phyloP scores from a whole-genome alignment of 2,113 vertebrate species.

The Saiga tatarica region DNA sequence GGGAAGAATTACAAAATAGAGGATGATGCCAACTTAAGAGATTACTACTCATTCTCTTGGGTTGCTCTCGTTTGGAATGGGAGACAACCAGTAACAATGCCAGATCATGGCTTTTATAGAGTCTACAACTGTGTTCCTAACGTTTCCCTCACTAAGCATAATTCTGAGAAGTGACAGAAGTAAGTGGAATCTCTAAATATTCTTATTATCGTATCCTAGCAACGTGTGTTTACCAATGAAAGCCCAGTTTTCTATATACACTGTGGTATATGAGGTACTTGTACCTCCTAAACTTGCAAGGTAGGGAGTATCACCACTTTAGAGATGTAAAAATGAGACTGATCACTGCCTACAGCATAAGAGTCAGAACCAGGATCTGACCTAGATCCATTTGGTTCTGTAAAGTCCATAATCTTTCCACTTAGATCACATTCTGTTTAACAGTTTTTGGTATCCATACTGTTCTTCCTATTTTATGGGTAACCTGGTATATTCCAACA shows the following conservation, averaged over 20 bases:
- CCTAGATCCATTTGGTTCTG: background rate
- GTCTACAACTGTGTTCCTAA: background rate
- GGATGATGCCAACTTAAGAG: background rate
- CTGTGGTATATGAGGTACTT: background rate
- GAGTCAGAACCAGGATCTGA: background rate
- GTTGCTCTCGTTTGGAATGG: background rate
- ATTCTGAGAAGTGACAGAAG: slow-evolving; percentile 11
- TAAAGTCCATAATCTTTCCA: background rate
- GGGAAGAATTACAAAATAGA: background rate
- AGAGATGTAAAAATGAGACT: background rate
- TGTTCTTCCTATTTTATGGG: background rate
- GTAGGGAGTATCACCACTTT: background rate
- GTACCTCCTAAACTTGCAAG: background rate
- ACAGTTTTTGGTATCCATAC: background rate
- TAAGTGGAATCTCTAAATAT: slow-evolving; percentile 38
- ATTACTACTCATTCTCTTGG: background rate
- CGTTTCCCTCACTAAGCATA: background rate
- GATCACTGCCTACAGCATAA: background rate
- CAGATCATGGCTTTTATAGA: slow-evolving; percentile 32
- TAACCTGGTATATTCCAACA: background rate
- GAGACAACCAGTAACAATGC: background rate
- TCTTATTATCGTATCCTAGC: slow-evolving; percentile 39
- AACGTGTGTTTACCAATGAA: slow-evolving; percentile 34
- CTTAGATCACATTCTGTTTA: background rate
- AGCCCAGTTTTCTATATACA: background rate